phyloP scores from a whole-genome alignment of 2,113 vertebrate species.

The Thinocorus orbignyianus region DNA sequence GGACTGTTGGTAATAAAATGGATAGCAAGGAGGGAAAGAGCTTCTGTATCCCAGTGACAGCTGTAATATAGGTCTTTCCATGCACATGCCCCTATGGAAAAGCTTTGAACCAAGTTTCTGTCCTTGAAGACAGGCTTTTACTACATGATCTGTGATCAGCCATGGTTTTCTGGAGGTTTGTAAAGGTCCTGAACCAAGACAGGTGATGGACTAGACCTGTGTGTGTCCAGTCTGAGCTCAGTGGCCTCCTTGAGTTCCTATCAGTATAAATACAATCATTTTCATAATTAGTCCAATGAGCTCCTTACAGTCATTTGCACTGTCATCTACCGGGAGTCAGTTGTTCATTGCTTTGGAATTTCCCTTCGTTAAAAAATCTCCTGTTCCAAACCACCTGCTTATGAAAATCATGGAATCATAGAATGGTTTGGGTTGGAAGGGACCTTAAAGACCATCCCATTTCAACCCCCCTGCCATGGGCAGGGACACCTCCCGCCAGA shows the following conservation, averaged over 20 bases:
- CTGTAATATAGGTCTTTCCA: not conserved
- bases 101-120: not conserved
- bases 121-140: not conserved
- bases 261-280: not conserved
- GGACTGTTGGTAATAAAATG: slow-evolving; percentile 11
- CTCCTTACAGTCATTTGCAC: not conserved
- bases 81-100: not conserved
- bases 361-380: not conserved
- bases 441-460: no score
- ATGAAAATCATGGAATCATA: not conserved
- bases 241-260: not conserved
- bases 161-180: not conserved
- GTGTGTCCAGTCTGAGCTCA: not conserved
- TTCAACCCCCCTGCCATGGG: no score
- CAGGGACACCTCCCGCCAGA: no score
- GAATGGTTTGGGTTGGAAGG: no score
- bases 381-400: not conserved
- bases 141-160: not conserved
- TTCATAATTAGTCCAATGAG: not conserved
- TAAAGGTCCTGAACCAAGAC: not conserved
- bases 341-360: not conserved
- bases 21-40: not conserved
- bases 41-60: not conserved
- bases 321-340: not conserved
- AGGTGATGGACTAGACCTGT: not conserved